Base-by-base conservation (phyloP, 1,140 invertebrate species). In the Ips typographus region DNA sequence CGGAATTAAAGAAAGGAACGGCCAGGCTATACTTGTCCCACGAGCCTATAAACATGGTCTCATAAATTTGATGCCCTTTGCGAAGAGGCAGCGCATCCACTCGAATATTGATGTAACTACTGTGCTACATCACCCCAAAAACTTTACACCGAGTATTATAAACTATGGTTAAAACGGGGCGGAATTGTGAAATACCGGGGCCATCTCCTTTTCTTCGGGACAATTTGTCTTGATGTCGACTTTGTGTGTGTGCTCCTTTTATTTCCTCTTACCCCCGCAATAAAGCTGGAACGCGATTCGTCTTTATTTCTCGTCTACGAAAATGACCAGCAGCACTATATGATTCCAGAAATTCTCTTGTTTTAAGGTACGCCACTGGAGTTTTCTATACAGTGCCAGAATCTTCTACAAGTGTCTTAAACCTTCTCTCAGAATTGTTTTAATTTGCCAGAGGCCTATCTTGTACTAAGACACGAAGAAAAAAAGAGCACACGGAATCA, bases 21-120 rank as follows among this genome's bases (percentile, higher is more conserved):
- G 67, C 65, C 67, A 71, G 71, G 62, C 53, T 68, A 39, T 39
- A 59, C 37, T 47, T 70, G 72, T 73, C 72, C 74, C 74, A 67
- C 52, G 74, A 72, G 72, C 68, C 74, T 74, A 75, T 75, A 75
- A 75, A 75, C 74, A 73, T 67, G 74, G 70, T 70, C 71, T 68
- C 74, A 71, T 75, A 75, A 75, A 75, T 75, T 75, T 75, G 72
- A 75, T 75, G 74, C 71, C 72, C 72, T 71, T 61, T 72, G 60
- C 68, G 65, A 59, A 63, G 62, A 62, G 43, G 6, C 3, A 59
- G 69, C 55, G 64, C 71, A 68, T 71, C 72, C 65, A 58, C 70
- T 74, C 69, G 74, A 75, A 75, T 75, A 75, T 75, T 75, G 72
- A 75, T 75, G 72, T 65, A 70, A 72, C 70, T 73, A 71, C 70